Base-by-base conservation (phyloP, 1,140 invertebrate genomes). In the Holcopasites calliopsidis region DNA sequence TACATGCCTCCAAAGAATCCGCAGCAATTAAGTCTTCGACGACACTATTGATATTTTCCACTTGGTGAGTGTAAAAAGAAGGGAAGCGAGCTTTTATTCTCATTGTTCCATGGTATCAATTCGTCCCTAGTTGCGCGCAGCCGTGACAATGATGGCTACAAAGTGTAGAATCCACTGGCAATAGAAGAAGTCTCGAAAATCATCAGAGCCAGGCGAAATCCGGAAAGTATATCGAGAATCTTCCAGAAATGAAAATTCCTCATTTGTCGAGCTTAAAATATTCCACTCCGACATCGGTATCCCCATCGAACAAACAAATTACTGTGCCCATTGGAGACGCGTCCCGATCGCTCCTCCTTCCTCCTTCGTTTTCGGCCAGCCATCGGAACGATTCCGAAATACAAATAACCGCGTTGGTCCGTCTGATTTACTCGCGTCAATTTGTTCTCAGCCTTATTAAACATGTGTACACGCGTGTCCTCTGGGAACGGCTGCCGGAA, bases 351-450 rank as follows among this genome's bases (percentile, higher is more conserved):
- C 40, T 18, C 16, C 23, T 60, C 31, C 33, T 38, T 42, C 35
- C 26, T 33, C 31, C 31, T 35, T n/a, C n/a, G 18, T 4, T 13
- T 21, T 5, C 16, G 1, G 10, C 31, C 55, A 49, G 44, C 58
- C 23, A 50, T 31, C 60, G 60, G 60, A 62, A 61, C 47, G 47
- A 50, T 62, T 40, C 54, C 13, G 44, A 35, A 40, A 72, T 62
- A 52, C 57, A 38, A 52, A 52, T 16, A 31, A 16, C 33, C 13
- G 18, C 21, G 6, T 11, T 38, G 26, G n/a, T 16, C n/a, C 21
- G 68, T 35, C 44, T 55, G 71, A 65, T 73, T 65, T 35, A 65
- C 38, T 54, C 61, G 6, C 33, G 71, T 73, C 71, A 52, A 73
- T 73, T 55, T 73, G 61, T 73, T 35, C 35, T 21, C 44, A 31